These are phyloP conservation scores for Ciconia maguari DNA, from an alignment of 2,113 vertebrate genomes.

Conservation along the genomic window DNA sequence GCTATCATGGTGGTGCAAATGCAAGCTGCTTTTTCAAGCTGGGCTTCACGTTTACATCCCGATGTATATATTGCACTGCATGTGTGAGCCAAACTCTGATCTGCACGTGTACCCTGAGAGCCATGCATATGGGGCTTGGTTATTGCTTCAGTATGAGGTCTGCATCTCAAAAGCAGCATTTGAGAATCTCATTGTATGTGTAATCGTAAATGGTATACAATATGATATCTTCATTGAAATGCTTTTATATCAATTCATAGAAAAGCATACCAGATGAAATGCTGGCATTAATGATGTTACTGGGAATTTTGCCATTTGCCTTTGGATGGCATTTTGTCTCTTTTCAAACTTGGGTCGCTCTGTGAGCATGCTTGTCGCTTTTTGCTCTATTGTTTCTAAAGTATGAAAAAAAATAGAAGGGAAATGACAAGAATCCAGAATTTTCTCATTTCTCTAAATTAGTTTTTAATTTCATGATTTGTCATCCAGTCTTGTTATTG, in stretches of 20 bases:
- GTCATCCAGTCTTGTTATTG: not conserved
- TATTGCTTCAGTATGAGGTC: not conserved
- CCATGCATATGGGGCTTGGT: fast-evolving
- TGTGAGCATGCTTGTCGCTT: not conserved
- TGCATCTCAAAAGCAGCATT: not conserved
- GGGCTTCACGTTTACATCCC: not conserved
- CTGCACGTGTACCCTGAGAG: not conserved
- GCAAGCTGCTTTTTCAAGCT: not conserved
- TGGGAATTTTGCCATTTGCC: slow-evolving; percentile 45
- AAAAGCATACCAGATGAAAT: not conserved
- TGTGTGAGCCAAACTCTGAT: not conserved
- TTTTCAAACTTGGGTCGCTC: slow-evolving; percentile 1
- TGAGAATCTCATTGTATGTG: not conserved
- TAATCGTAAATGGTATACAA: not conserved
- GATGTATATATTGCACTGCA: not conserved
- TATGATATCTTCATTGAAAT: not conserved
- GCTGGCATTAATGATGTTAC: not conserved
- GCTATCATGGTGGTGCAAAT: not conserved
- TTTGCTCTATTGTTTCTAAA: slow-evolving; percentile 30
- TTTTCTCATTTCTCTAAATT: not conserved
- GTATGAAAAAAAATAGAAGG: not conserved
- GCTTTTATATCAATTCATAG: not conserved
- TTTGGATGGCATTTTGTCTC: slow-evolving; percentile 44
- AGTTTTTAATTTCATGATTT: not conserved
- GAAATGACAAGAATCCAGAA: not conserved